phyloP scores from a whole-genome alignment of 1,140 invertebrate genomes.

The Dryas iulia region DNA sequence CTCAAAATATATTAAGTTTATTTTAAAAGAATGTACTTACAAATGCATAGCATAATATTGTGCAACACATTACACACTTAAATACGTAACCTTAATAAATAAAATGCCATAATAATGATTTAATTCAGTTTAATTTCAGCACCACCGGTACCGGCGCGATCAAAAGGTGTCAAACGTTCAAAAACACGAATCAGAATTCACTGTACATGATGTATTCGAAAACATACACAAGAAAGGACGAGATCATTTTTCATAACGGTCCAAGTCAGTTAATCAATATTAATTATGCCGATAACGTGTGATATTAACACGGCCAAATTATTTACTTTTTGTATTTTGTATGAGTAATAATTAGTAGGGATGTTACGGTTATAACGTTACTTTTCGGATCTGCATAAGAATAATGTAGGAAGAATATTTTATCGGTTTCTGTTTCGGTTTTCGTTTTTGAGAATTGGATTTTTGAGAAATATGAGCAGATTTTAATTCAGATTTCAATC shows the following conservation, averaged over 20 bases:
- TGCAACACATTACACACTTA: too few species aligned
- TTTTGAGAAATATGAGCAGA: too few species aligned
- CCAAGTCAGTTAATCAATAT: constrained; percentile 37
- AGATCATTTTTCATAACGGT: constrained; percentile 36
- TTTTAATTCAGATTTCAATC: too few species aligned
- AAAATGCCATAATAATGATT: neutral
- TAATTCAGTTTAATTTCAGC: neutral
- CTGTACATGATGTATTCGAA: neutral
- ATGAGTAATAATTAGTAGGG: neutral
- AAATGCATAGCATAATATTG: too few species aligned
- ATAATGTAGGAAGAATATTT: too few species aligned
- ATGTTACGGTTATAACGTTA: too few species aligned
- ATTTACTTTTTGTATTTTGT: neutral
- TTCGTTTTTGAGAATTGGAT: too few species aligned
- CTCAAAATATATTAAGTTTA: too few species aligned
- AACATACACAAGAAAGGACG: neutral
- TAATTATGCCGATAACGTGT: constrained; percentile 32
- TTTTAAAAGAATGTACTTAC: too few species aligned
- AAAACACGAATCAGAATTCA: neutral
- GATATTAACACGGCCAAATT: constrained; percentile 1
- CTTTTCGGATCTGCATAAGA: too few species aligned
- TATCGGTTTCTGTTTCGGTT: too few species aligned
- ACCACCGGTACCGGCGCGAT: neutral
- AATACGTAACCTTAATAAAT: neutral
- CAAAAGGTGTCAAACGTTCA: neutral